Evolutionary conservation across 1,140 invertebrate genomes (phyloP).

Genomic region (Steinernema khuongi): DNA sequence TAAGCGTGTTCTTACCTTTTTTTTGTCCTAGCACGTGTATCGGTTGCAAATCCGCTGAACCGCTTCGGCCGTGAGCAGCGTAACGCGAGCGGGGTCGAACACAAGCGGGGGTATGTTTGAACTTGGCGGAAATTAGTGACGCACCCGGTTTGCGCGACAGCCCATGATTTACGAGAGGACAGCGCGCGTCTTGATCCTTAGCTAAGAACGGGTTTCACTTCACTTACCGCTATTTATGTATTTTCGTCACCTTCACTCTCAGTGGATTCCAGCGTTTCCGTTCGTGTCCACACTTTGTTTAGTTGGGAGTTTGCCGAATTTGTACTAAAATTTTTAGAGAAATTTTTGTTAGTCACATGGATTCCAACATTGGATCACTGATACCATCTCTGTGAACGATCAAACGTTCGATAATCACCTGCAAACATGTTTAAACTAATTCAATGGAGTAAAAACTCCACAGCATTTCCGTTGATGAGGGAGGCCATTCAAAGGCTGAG

Average conservation of each 20-base stretch:
- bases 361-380: too few species aligned
- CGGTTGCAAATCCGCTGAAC: background rate
- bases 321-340: too few species aligned
- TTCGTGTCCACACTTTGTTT: background rate
- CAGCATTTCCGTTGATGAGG: too few species aligned
- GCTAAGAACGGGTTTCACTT: background rate
- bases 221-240: background rate
- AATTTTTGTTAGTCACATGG: too few species aligned
- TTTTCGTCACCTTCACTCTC: background rate
- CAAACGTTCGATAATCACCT: too few species aligned
- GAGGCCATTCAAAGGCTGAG: too few species aligned
- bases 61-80: background rate
- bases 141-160: constrained; percentile 2
- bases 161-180: constrained; percentile 1
- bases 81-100: constrained; percentile 4
- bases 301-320: background rate
- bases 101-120: background rate
- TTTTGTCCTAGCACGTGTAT: background rate
- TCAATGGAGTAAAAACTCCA: too few species aligned
- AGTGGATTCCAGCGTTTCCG: background rate
- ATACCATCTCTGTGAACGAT: too few species aligned
- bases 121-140: constrained; percentile 9
- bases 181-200: background rate
- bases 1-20: background rate
- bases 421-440: too few species aligned